A percentile compares a stretch with the other conserved stretches of the same genome.
These are phyloP conservation scores for Lathronympha strigana DNA, from an alignment of 2,888 invertebrate genomes.

Conservation along the genomic window DNA sequence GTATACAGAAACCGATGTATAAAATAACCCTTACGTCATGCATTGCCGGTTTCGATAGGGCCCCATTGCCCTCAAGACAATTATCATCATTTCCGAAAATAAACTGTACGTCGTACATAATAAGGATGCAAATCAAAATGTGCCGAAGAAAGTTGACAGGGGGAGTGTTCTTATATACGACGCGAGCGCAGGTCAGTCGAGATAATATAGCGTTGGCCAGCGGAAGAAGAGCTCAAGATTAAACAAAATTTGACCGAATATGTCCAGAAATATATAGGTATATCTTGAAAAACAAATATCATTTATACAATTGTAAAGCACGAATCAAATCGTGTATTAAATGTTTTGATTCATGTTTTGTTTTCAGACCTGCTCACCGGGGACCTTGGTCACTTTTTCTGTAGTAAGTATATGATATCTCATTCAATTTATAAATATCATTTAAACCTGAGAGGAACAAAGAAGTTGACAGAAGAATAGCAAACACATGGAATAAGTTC, in stretches of 20 bases:
- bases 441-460: too few relatives aligned
- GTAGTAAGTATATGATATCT: too few relatives aligned
- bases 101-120: conserved; percentile 4
- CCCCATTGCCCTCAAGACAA: conserved; percentile 1
- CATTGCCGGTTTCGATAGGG: conserved; percentile 3
- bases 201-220: not conserved
- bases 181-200: not conserved
- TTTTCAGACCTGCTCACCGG: too few relatives aligned
- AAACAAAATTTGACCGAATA: not conserved
- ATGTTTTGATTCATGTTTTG: too few relatives aligned
- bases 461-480: too few relatives aligned
- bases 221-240: not conserved
- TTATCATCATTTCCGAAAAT: not conserved
- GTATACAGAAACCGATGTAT: not conserved
- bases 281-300: too few relatives aligned
- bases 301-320: too few relatives aligned
- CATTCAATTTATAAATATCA: too few relatives aligned
- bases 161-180: not conserved
- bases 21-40: conserved; percentile 18
- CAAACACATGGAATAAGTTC: too few relatives aligned
- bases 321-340: too few relatives aligned
- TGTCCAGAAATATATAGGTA: too few relatives aligned
- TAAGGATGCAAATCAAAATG: not conserved
- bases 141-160: not conserved
- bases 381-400: too few relatives aligned